phyloP scores from a whole-genome alignment of 1,140 invertebrate genomes.

The Scaptomyza hsui region DNA sequence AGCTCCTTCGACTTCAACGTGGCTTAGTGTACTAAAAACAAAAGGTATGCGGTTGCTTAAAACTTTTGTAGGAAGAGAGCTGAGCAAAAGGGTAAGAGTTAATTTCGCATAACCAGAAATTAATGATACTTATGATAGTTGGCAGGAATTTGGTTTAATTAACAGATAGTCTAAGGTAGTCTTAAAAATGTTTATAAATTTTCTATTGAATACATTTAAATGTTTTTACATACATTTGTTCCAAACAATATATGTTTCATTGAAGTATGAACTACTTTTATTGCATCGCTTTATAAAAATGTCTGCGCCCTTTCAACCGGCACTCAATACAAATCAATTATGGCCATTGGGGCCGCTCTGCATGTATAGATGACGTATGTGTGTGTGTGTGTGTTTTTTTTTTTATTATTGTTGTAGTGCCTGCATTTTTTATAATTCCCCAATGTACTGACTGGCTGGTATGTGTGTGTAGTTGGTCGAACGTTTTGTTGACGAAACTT shows the following conservation, averaged over 20 bases:
- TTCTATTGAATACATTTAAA: no score
- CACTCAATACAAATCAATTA: constrained; percentile 64
- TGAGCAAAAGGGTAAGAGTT: neutral
- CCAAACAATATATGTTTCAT: neutral
- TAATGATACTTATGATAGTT: neutral
- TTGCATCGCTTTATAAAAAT: constrained; percentile 21
- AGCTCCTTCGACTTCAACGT: constrained; percentile 37
- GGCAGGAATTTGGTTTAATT: neutral
- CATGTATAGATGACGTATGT: neutral
- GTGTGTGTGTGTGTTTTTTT: neutral
- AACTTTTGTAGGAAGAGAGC: neutral
- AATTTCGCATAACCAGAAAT: neutral
- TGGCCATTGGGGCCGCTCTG: constrained; percentile 21
- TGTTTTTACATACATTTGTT: neutral
- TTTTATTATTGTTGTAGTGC: neutral
- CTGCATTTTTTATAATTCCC: constrained; percentile 14
- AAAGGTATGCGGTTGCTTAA: neutral
- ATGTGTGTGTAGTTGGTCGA: constrained; percentile 25
- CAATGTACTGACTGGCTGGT: neutral
- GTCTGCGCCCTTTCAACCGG: constrained; percentile 26
- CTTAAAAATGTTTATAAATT: no score
- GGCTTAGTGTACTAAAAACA: constrained; percentile 10
- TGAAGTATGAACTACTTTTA: neutral
- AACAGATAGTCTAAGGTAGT: no score
- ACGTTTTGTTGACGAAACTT: constrained; percentile 78